Conservation (phyloP, 2,113 vertebrate species). For the Nansenia antarctica region DNA sequence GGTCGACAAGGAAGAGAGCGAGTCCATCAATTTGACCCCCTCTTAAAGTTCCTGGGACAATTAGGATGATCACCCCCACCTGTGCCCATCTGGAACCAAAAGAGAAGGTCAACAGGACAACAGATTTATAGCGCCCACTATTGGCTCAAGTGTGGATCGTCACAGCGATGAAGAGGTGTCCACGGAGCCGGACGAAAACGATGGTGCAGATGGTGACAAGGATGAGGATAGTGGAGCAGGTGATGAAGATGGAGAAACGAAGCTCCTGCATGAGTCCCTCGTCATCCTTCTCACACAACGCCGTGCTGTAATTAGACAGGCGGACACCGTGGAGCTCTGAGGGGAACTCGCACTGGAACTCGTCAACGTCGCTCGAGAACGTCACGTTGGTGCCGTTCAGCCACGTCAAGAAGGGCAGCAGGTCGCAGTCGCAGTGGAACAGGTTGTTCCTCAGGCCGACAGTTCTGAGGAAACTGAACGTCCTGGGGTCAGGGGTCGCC, state of each 20-base stretch:
- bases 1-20: too few relatives aligned
- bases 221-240: constrained; percentile 39
- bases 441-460: constrained; percentile 77
- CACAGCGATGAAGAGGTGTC: constrained; percentile 77
- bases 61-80: too few relatives aligned
- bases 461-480: constrained; percentile 67
- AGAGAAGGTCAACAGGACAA: too few relatives aligned
- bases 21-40: too few relatives aligned
- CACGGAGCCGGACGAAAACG: constrained; percentile 63
- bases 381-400: constrained; percentile 76
- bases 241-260: constrained; percentile 70
- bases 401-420: constrained; percentile 77
- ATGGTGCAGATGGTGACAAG: constrained; percentile 49
- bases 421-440: constrained; percentile 82
- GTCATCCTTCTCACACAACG: constrained; percentile 70
- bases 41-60: too few relatives aligned
- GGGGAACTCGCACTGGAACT: constrained; percentile 77
- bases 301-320: constrained; percentile 46
- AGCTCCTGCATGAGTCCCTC: constrained; percentile 55
- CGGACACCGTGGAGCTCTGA: constrained; percentile 36
- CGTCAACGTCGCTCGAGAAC: constrained; percentile 33
- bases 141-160: too few relatives aligned
- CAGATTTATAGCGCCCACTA: too few relatives aligned
- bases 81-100: too few relatives aligned
- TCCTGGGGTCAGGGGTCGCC: constrained; percentile 74